A percentile compares a stretch with the other conserved stretches of the same genome.
These are phyloP conservation scores for Spatulosminthurus flaviceps DNA, from an alignment of 2,888 invertebrate species.

Conservation along the genomic window DNA sequence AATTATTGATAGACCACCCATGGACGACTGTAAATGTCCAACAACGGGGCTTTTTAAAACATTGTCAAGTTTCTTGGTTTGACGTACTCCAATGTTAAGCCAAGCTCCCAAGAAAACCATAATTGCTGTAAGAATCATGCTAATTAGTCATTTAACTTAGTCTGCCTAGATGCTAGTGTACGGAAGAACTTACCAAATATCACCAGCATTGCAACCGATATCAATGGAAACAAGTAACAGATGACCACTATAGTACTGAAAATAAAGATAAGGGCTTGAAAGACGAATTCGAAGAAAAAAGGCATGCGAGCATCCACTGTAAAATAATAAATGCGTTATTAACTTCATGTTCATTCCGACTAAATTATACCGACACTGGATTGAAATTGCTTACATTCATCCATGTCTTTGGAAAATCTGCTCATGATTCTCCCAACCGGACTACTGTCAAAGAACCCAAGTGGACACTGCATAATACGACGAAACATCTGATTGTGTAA, in stretches of 20 bases:
- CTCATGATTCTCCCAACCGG: constrained; percentile 68
- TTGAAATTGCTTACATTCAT: constrained; percentile 65
- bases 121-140: constrained; percentile 55
- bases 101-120: constrained; percentile 64
- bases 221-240: constrained; percentile 66
- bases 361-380: not conserved
- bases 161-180: not conserved
- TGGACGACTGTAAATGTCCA: constrained; percentile 68
- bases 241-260: constrained; percentile 66
- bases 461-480: constrained; percentile 64
- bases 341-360: too few relatives aligned
- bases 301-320: constrained; percentile 69
- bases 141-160: not conserved
- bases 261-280: constrained; percentile 68
- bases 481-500: constrained; percentile 64
- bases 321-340: constrained; percentile 53
- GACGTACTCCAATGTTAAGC: constrained; percentile 65
- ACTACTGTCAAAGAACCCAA: constrained; percentile 67
- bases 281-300: constrained; percentile 68
- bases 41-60: constrained; percentile 69
- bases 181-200: constrained; percentile 64
- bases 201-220: constrained; percentile 66
- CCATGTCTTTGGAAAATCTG: constrained; percentile 68
- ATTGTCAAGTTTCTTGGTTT: constrained; percentile 68
- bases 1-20: constrained; percentile 69